A percentile compares a stretch with the other conserved stretches of the same genome.
Conservation (phyloP, 2,888 invertebrate species). For the Lagria hirta region DNA sequence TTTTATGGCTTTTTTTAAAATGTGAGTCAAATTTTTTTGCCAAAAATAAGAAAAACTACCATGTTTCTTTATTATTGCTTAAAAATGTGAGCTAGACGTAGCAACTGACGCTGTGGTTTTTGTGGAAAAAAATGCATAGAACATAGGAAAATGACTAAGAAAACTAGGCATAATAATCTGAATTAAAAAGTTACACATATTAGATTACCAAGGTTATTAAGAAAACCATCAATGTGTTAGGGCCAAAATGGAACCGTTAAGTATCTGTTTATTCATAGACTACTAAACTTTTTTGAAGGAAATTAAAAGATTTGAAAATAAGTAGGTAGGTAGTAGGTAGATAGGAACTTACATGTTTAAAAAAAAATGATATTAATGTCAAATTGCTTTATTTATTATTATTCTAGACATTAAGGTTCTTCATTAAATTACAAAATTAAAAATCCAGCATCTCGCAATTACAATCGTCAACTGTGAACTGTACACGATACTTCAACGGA, state of each 20-base stretch:
- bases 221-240: constrained; percentile 1
- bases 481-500: not conserved
- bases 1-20: too few relatives aligned
- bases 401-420: constrained; percentile 1
- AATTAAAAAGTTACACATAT: constrained; percentile 1
- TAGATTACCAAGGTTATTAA: not conserved
- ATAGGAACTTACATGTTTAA: constrained; percentile 1
- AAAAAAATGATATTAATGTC: too few relatives aligned
- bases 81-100: too few relatives aligned
- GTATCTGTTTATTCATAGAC: constrained; percentile 3
- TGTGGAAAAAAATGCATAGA: too few relatives aligned
- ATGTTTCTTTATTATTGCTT: too few relatives aligned
- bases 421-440: constrained; percentile 1
- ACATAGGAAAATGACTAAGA: too few relatives aligned
- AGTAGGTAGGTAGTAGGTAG: constrained; percentile 1
- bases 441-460: constrained; percentile 1
- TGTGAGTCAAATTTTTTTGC: too few relatives aligned
- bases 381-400: constrained; percentile 2
- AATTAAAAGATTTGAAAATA: constrained; percentile 1
- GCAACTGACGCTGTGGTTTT: too few relatives aligned
- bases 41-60: too few relatives aligned
- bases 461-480: not conserved
- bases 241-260: constrained; percentile 2
- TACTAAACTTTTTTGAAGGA: constrained; percentile 2
- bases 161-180: too few relatives aligned